Conservation (phyloP, 2,888 invertebrate genomes). For the Electrophaes corylata region DNA sequence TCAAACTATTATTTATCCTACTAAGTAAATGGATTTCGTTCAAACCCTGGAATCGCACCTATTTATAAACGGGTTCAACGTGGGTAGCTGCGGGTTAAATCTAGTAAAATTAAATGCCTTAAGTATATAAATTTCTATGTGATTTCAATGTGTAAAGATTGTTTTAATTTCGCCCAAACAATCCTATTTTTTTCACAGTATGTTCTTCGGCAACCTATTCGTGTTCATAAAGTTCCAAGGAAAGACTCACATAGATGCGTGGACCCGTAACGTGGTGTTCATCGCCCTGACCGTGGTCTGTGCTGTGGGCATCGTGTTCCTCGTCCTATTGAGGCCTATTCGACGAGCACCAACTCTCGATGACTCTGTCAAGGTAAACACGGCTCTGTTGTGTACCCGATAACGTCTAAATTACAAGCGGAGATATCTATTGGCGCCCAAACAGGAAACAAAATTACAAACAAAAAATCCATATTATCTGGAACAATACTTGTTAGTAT, state of each 20-base stretch:
- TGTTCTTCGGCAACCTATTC: conserved; percentile 97
- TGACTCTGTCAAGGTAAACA: conserved; percentile 68
- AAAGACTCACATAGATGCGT: conserved; percentile 87
- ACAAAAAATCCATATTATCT: not conserved
- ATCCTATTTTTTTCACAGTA: conserved; percentile 88
- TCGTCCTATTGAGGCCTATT: conserved; percentile 86
- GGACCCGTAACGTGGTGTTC: conserved; percentile 91
- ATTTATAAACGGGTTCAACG: too few species aligned
- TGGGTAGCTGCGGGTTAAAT: too few species aligned
- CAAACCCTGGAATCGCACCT: too few species aligned
- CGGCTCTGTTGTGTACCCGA: not conserved
- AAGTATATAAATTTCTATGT: too few species aligned
- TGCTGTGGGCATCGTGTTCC: conserved; percentile 88
- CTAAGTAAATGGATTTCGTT: too few species aligned
- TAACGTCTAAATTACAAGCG: not conserved
- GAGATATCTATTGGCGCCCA: not conserved
- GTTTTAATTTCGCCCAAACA: too few species aligned
- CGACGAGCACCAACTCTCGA: conserved; percentile 67
- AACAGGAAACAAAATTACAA: not conserved
- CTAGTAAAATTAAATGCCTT: too few species aligned
- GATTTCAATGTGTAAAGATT: too few species aligned
- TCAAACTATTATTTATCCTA: too few species aligned
- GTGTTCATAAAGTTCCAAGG: conserved; percentile 96
- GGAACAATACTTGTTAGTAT: too few species aligned
- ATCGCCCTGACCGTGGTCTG: conserved; percentile 90